A percentile compares a stretch with the other conserved stretches of the same genome.
Conservation (phyloP, 2,113 vertebrate species). For the Telmatochromis sp. region DNA sequence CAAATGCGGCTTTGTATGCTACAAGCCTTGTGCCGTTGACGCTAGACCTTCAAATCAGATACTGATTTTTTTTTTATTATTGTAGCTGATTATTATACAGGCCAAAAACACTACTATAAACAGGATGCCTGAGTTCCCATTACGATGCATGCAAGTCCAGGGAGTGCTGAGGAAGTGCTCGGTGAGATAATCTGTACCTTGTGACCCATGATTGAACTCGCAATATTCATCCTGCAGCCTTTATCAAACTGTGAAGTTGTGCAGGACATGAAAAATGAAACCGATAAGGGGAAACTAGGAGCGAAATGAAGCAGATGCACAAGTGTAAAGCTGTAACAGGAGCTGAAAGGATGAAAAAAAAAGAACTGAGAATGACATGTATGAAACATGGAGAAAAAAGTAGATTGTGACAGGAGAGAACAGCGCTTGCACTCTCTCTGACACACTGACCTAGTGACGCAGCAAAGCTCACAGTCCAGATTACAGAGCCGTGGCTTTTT, state of each 20-base stretch:
- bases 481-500: constrained; percentile 21
- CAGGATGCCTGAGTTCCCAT: not conserved
- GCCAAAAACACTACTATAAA: not conserved
- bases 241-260: not conserved
- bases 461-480: constrained; percentile 42
- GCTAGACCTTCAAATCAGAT: not conserved
- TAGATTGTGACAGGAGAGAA: not conserved
- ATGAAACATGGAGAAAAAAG: not conserved
- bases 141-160: not conserved
- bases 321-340: not conserved
- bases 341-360: not conserved
- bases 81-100: not conserved
- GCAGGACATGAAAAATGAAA: not conserved
- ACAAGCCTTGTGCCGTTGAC: not conserved
- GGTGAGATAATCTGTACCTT: not conserved
- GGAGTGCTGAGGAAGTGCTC: not conserved
- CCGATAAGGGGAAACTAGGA: not conserved
- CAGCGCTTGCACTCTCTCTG: constrained; percentile 10
- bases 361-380: not conserved
- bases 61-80: not conserved
- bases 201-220: constrained; percentile 15
- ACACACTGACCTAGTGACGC: constrained; percentile 60
- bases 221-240: not conserved
- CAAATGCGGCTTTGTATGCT: not conserved
- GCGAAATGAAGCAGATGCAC: not conserved